Evolutionary conservation across 2,113 vertebrate genomes (phyloP).

Genomic region (Excalfactoria chinensis): DNA sequence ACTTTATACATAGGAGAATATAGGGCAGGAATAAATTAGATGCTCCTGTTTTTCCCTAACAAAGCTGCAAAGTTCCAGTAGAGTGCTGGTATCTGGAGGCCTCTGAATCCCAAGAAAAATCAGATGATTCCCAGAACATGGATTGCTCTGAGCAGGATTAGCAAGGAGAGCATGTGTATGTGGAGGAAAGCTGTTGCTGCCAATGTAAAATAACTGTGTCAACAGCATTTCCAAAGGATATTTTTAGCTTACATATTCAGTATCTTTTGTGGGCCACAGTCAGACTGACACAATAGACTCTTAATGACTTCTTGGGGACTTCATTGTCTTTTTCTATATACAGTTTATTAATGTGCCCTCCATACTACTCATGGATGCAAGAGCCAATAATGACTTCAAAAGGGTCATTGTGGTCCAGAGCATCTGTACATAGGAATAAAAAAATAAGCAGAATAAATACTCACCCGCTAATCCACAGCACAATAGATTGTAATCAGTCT

Average conservation of each 20-base stretch:
- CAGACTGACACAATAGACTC: constrained; percentile 71
- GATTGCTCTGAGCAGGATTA: neutral
- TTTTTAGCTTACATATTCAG: constrained; percentile 69
- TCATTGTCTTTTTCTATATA: constrained; percentile 68
- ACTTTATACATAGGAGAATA: neutral
- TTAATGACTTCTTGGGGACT: constrained; percentile 73
- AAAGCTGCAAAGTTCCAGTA: neutral
- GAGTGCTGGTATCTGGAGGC: neutral
- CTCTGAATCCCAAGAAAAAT: neutral
- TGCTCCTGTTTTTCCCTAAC: neutral
- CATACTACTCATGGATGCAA: constrained; percentile 50
- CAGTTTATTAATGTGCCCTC: constrained; percentile 65
- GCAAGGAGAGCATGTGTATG: neutral
- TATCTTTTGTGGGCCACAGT: constrained; percentile 63
- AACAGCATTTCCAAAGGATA: constrained; percentile 59
- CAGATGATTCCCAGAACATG: neutral
- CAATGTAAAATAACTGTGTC: constrained; percentile 54
- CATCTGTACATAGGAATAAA: constrained; percentile 59
- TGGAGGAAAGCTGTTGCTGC: constrained; percentile 13
- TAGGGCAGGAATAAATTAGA: neutral
- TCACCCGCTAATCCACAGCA: constrained; percentile 48
- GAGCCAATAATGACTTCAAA: constrained; percentile 65
- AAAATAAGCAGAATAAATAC: constrained; percentile 56
- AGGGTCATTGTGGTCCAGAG: constrained; percentile 55
- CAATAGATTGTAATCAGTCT: constrained; percentile 70